These are phyloP conservation scores for Chelidonichthys spinosus DNA, from an alignment of 2,797 vertebrate species.

Conservation along the genomic window DNA sequence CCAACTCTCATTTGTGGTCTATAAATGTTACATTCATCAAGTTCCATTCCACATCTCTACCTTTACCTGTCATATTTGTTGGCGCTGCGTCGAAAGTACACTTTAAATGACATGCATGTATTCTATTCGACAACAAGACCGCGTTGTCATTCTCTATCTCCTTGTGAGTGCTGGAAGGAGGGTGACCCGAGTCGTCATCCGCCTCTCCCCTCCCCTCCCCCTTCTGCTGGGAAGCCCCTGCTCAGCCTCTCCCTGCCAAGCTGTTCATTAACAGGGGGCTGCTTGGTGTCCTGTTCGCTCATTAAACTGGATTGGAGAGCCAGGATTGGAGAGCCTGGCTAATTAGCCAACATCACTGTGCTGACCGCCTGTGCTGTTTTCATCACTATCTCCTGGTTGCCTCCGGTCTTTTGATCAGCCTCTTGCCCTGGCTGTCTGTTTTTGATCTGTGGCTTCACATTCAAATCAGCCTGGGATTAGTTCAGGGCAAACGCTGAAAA, in stretches of 20 bases:
- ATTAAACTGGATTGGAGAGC: conserved; percentile 51
- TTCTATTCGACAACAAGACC: not conserved
- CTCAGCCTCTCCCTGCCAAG: conserved; percentile 42
- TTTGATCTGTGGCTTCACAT: conserved; percentile 48
- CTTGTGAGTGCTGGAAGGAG: not conserved
- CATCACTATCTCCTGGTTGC: conserved; percentile 48
- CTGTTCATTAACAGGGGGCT: conserved; percentile 58
- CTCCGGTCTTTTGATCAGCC: conserved; percentile 58
- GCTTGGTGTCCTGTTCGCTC: conserved; percentile 54
- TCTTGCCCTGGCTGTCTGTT: conserved; percentile 21
- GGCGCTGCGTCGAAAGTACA: too few relatives aligned
- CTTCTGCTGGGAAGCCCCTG: conserved; percentile 36
- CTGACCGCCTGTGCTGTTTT: conserved; percentile 59
- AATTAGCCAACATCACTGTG: conserved; percentile 62
- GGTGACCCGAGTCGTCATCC: conserved; percentile 15
- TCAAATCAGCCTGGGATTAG: conserved; percentile 25
- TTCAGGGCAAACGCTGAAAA: conserved; percentile 16
- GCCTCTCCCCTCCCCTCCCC: not conserved
- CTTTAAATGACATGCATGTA: not conserved
- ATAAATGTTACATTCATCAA: too few relatives aligned
- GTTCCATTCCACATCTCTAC: too few relatives aligned
- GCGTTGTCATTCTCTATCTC: not conserved
- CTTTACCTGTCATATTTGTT: too few relatives aligned
- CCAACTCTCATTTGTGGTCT: too few relatives aligned
- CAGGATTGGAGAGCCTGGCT: conserved; percentile 52